These are phyloP conservation scores for Eunapius fragilis DNA, from an alignment of 37 sponge, comb jelly and placozoan species.

Conservation along the genomic window DNA sequence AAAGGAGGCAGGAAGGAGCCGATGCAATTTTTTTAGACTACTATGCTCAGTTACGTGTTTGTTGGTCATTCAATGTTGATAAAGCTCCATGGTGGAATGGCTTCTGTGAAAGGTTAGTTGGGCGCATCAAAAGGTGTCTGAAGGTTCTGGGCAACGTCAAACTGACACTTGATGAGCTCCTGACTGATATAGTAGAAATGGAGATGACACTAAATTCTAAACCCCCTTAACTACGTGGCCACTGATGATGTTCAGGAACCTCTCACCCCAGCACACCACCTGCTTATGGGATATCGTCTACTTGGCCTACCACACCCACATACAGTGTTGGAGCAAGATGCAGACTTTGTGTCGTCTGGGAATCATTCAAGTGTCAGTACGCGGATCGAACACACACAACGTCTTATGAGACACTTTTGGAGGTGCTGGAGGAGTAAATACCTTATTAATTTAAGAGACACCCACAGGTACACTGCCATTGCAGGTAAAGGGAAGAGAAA, in stretches of 20 bases:
- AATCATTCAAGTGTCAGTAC: background rate
- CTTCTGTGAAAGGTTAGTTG: constrained; percentile 22
- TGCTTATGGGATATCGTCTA: constrained; percentile 5
- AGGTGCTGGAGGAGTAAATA: constrained; percentile 25
- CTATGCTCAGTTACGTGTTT: background rate
- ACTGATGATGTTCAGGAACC: background rate
- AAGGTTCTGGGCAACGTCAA: constrained; percentile 2
- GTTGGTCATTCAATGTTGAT: background rate
- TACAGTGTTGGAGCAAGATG: background rate
- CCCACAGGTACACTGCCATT: background rate
- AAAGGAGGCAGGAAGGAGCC: constrained; percentile 1
- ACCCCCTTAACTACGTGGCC: constrained; percentile 15
- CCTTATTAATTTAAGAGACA: background rate
- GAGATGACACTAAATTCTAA: constrained; percentile 23
- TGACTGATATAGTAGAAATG: constrained; percentile 16
- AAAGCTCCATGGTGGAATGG: background rate
- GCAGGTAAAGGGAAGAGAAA: background rate
- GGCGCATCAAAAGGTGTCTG: constrained; percentile 33
- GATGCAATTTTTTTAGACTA: background rate
- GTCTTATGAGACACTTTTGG: constrained; percentile 1
- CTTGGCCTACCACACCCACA: background rate
- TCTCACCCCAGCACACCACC: background rate
- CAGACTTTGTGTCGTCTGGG: background rate
- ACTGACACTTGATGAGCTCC: constrained; percentile 20
- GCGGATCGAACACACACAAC: background rate